Evolutionary conservation across 2,797 vertebrate species (phyloP).

Genomic region (Gadopsis marmoratus): DNA sequence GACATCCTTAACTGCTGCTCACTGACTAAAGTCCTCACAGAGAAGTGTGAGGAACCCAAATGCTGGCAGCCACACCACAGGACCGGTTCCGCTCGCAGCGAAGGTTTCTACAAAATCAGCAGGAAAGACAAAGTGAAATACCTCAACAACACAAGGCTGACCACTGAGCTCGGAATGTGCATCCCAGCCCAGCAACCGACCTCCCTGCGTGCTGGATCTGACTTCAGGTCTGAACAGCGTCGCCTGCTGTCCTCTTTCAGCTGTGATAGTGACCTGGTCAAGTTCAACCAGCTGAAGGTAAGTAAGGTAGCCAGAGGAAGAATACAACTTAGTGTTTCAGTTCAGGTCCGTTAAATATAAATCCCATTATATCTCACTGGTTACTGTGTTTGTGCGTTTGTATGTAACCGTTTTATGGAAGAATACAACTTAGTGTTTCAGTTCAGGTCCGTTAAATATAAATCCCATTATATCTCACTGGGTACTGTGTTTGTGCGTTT

Average conservation of each 20-base stretch:
- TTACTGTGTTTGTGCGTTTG: not conserved
- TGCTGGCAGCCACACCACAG: slow-evolving; percentile 87
- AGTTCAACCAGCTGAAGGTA: slow-evolving; percentile 99
- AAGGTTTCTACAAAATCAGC: slow-evolving; percentile 97
- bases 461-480: not conserved
- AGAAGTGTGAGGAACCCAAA: slow-evolving; percentile 84
- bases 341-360: not conserved
- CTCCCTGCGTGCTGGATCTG: slow-evolving; percentile 92
- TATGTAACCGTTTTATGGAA: not conserved
- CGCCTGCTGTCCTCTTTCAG: slow-evolving; percentile 95
- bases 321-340: not conserved
- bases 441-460: not conserved
- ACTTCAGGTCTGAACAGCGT: slow-evolving; percentile 94
- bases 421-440: too few species aligned
- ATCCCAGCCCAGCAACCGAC: slow-evolving; percentile 87
- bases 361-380: not conserved
- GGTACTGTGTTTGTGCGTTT: not conserved
- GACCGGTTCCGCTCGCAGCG: slow-evolving; percentile 93
- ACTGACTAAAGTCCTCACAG: slow-evolving; percentile 90
- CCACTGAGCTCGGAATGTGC: slow-evolving; percentile 86
- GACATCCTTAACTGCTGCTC: slow-evolving; percentile 86
- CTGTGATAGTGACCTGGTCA: slow-evolving; percentile 96
- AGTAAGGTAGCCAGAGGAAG: too few species aligned
- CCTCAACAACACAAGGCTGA: slow-evolving; percentile 85
- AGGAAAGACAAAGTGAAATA: slow-evolving; percentile 94